Evolutionary conservation across 2,888 invertebrate genomes (phyloP).

Genomic region (Mythimna vitellina): DNA sequence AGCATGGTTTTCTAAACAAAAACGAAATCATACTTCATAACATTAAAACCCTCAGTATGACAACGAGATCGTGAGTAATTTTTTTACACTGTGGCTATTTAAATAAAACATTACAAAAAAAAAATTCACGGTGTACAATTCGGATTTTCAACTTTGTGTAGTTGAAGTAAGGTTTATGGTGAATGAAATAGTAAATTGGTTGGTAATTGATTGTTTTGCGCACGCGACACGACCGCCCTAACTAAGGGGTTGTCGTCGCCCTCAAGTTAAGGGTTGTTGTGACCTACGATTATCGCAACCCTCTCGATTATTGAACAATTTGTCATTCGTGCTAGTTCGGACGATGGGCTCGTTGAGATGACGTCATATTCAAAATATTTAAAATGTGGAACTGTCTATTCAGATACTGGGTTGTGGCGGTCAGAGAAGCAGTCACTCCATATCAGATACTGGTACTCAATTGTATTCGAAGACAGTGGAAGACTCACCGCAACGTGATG

Average conservation of each 20-base stretch:
- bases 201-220: conserved; percentile 72
- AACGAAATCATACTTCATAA: conserved; percentile 13
- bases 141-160: conserved; percentile 29
- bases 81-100: conserved; percentile 52
- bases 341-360: conserved; percentile 56
- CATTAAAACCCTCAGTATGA: conserved; percentile 33
- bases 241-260: conserved; percentile 74
- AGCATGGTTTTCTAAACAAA: conserved; percentile 35
- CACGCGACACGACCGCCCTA: conserved; percentile 81
- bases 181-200: conserved; percentile 33
- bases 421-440: neutral
- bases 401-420: neutral
- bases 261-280: conserved; percentile 76
- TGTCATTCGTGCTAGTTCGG: conserved; percentile 71
- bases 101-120: conserved; percentile 23
- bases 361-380: conserved; percentile 29
- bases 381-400: neutral
- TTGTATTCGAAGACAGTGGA: neutral
- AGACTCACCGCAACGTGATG: neutral
- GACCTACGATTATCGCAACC: conserved; percentile 75
- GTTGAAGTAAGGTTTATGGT: conserved; percentile 36
- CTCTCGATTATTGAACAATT: conserved; percentile 81
- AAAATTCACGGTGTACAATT: neutral
- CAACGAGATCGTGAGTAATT: conserved; percentile 22
- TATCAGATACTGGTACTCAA: neutral